Evolutionary conservation across 92 coral and sea anemone species (phyloP).

Genomic region (Porites cylindrica): DNA sequence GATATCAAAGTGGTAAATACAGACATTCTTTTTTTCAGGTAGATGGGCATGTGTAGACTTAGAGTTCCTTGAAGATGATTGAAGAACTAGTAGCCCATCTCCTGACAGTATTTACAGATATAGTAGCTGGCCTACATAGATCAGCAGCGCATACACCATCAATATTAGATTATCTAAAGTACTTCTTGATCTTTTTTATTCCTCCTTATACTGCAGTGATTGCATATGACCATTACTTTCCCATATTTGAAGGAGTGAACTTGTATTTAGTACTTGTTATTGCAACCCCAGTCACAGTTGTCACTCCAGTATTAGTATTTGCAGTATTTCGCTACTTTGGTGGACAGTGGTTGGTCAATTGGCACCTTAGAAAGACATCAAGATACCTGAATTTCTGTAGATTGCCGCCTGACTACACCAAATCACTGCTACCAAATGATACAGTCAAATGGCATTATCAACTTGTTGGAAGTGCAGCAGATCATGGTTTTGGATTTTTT

Average conservation of each 20-base stretch:
- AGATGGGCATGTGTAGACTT: no score
- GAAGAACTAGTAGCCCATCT: constrained; percentile 27
- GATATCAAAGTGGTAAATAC: no score
- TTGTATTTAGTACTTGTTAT: constrained; percentile 16
- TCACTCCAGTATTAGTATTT: constrained; percentile 20
- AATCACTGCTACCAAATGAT: constrained; percentile 12
- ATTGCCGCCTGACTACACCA: constrained; percentile 8
- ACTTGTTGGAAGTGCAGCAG: constrained; percentile 32
- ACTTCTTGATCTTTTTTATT: constrained; percentile 8
- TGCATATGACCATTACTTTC: constrained; percentile 28
- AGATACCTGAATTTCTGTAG: constrained; percentile 26
- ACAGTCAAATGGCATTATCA: constrained; percentile 26
- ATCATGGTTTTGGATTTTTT: constrained; percentile 45
- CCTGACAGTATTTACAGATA: constrained; percentile 18
- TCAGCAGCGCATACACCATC: constrained; percentile 36
- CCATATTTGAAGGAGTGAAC: constrained; percentile 28
- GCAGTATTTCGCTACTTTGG: constrained; percentile 26
- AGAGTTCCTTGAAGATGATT: constrained; percentile 1
- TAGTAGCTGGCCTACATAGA: constrained; percentile 25
- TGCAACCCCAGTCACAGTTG: neutral
- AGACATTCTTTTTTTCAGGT: no score
- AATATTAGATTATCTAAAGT: constrained; percentile 18
- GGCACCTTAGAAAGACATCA: constrained; percentile 26
- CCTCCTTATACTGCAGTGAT: constrained; percentile 16
- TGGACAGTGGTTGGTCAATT: constrained; percentile 35